Base-by-base conservation (phyloP, 1,140 invertebrate genomes). In the Drosophila sechellia region DNA sequence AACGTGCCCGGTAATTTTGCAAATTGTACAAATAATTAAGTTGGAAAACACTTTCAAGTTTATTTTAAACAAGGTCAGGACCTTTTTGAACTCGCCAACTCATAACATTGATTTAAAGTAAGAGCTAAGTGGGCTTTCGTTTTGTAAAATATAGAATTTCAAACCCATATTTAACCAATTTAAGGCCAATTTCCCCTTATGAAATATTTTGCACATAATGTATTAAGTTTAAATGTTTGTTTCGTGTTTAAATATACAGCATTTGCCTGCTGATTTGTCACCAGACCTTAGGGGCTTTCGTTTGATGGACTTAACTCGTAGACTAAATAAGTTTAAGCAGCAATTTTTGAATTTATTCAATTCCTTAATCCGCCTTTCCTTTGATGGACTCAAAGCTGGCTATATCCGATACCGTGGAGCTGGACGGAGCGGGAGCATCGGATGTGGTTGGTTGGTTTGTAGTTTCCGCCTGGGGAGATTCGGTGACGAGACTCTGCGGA, bases 311-410 rank as follows among this genome's bases (percentile, higher is more conserved):
- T 69, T 56, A 69, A 76, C 31, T 76, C 48, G 42, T 55, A 76
- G 75, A 53, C 72, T 58, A 66, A 76, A 58, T 5, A 66, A 49
- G 46, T 76, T 76, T 50, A 34, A 64, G 37, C 40, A 40, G 35
- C 40, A 60, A 45, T 53, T 45, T 45, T 49, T 48, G 49, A 42
- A 57, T 58, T 75, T 69, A 78, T 83, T 81, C 43, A 68, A 69
- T 74, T 76, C 43, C 40, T 81, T 76, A 72, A 59, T 69, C 69
- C 31, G 52, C 48, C 34, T 48, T 68, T 25, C 66, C 53, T 50
- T 90, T 90, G 54, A 87, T 84, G 53, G 63, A 50, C 46, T 90
- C 85, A 55, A 89, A 85, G 60, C 77, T 84, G 54, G 86, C 84
- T 48, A 89, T 89, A 65, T 89, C 84, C 60, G 84, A 90, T 39